Percentiles rank a stretch among this genome's conserved stretches.
Conservation (phyloP, 2,888 invertebrate genomes). For the Pseudococcus longispinus region DNA sequence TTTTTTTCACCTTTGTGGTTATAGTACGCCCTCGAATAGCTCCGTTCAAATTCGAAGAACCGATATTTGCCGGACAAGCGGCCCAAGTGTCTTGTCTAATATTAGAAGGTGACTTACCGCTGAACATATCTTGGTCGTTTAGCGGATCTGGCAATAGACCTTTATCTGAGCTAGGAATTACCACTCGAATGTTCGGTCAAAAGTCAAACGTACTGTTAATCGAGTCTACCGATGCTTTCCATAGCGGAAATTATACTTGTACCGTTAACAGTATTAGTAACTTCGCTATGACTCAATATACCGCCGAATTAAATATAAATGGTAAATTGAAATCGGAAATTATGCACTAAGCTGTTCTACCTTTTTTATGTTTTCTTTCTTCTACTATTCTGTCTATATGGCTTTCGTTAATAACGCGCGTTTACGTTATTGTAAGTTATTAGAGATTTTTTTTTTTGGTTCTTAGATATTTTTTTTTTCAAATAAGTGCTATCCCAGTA, state of each 20-base stretch:
- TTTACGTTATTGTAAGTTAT: neutral
- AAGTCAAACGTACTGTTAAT: conserved; percentile 62
- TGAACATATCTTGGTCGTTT: conserved; percentile 65
- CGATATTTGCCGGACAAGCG: conserved; percentile 61
- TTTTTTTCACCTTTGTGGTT: conserved; percentile 61
- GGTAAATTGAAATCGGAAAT: conserved; percentile 59
- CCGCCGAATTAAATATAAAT: conserved; percentile 64
- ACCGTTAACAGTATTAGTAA: conserved; percentile 68
- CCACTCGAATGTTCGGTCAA: conserved; percentile 61
- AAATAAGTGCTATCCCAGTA: neutral
- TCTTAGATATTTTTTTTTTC: neutral
- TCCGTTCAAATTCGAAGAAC: conserved; percentile 61
- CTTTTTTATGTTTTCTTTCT: conserved; percentile 39
- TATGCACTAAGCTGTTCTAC: conserved; percentile 12
- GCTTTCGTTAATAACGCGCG: neutral
- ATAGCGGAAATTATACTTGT: conserved; percentile 66
- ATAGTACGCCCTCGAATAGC: conserved; percentile 61
- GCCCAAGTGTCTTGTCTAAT: conserved; percentile 62
- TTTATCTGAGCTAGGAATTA: conserved; percentile 62
- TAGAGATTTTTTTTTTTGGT: neutral
- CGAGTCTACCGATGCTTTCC: conserved; percentile 61
- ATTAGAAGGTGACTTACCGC: conserved; percentile 64
- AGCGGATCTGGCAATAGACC: conserved; percentile 63
- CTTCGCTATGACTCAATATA: conserved; percentile 64
- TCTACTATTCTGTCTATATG: conserved; percentile 8